Evolutionary conservation across 2,888 invertebrate genomes (phyloP), one percentile per base, ranked within the genome.

Genomic region (Drosophila meridiana): DNA sequence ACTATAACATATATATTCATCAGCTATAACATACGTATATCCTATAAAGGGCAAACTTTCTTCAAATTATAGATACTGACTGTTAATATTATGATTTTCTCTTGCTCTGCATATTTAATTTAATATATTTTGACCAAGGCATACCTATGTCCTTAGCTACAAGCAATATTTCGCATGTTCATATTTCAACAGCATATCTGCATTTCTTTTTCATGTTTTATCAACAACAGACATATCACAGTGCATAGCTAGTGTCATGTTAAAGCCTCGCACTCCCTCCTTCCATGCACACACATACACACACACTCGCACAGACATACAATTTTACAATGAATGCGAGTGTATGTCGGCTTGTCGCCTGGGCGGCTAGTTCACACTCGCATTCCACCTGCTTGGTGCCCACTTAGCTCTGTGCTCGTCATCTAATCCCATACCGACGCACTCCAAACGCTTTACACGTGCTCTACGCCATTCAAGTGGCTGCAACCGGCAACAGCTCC

Each of bases 401-500:
- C 56, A 58, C 64, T 61, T 42, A 28, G 40, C 45, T 62, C 69
- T 53, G 36, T 55, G 40, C 52, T 71, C 64, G 71, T 72, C 76
- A 78, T 74, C 85, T 88, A 87, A 87, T 87, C 78, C 83, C 80
- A 82, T 84, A 73, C 86, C 87, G 78, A 89, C 83, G 85, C 85
- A 89, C 89, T 87, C 75, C 78, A 80, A 78, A 84, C 89, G 85
- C 90, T 82, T 84, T 89, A 85, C 89, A 85, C 89, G 87, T 85
- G 84, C 84, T 85, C 82, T 89, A 77, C 73, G 80, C 75, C 77
- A 77, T 87, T 85, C 63, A 89, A 85, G 89, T 86, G 84, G 73
- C 82, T 75, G 85, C 78, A 76, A 73, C 72, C 85, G 77, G 80
- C 73, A 78, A 71, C 70, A 72, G 82, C 87, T 89, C 87, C 84